These are phyloP conservation scores for Xylocampa areola DNA, from an alignment of 2,888 invertebrate genomes.

Conservation along the genomic window DNA sequence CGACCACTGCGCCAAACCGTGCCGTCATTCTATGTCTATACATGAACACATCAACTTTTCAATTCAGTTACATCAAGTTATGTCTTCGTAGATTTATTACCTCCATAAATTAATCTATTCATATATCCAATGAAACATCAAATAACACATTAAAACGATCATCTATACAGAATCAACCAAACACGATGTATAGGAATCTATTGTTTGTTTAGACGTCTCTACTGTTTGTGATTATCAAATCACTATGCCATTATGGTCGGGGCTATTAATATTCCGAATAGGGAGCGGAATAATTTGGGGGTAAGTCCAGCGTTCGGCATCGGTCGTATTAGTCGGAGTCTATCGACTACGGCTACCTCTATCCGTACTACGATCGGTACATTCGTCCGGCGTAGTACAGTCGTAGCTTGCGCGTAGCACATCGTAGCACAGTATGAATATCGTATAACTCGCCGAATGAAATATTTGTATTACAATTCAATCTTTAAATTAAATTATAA, in stretches of 20 bases:
- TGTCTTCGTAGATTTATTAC: slow-evolving; percentile 13
- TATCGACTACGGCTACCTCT: slow-evolving; percentile 31
- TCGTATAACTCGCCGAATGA: slow-evolving; percentile 31
- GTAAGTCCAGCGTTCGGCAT: slow-evolving; percentile 58
- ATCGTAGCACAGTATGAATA: slow-evolving; percentile 40
- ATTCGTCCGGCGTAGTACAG: slow-evolving; percentile 22
- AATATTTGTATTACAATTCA: slow-evolving; percentile 35
- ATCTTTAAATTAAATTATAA: slow-evolving; percentile 29
- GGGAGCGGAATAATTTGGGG: slow-evolving; percentile 73
- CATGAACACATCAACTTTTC: too few species aligned
- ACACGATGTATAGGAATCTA: slow-evolving; percentile 34
- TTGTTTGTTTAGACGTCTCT: slow-evolving; percentile 59
- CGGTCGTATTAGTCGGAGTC: slow-evolving; percentile 37
- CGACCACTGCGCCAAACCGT: too few species aligned
- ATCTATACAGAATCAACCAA: slow-evolving; percentile 31
- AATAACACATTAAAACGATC: slow-evolving; percentile 27
- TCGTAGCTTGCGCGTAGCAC: slow-evolving; percentile 45
- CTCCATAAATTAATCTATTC: slow-evolving; percentile 1
- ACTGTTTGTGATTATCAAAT: slow-evolving; percentile 71
- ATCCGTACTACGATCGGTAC: slow-evolving; percentile 27
- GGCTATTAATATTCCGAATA: slow-evolving; percentile 76
- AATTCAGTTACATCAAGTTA: too few species aligned
- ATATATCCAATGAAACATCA: slow-evolving; percentile 31
- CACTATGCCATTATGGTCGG: slow-evolving; percentile 66
- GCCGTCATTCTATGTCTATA: too few species aligned